Percentiles rank a stretch among this genome's conserved stretches.
These are phyloP conservation scores for Tauraco erythrolophus DNA, from an alignment of 2,113 vertebrate species.

Conservation along the genomic window DNA sequence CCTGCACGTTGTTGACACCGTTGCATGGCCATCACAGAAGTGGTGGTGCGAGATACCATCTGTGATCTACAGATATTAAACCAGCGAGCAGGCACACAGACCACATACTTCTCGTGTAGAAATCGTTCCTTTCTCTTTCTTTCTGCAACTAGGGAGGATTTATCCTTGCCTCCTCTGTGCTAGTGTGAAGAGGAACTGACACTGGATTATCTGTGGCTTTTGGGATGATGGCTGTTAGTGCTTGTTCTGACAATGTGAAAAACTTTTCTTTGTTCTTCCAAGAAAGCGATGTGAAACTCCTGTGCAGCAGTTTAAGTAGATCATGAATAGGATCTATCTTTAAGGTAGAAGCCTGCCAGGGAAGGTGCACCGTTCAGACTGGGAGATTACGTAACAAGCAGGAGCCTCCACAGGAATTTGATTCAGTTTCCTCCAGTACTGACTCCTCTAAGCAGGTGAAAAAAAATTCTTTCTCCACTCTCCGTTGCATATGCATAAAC, in stretches of 20 bases:
- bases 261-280: not conserved
- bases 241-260: not conserved
- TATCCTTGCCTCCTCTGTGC: not conserved
- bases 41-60: not conserved
- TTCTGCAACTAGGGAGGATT: not conserved
- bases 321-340: not conserved
- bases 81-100: not conserved
- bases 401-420: not conserved
- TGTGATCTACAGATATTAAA: not conserved
- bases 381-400: not conserved
- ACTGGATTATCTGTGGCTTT: not conserved
- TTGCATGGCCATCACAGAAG: not conserved
- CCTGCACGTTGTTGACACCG: not conserved
- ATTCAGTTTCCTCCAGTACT: conserved; percentile 1
- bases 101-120: not conserved
- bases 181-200: not conserved
- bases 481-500: conserved; percentile 67
- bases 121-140: not conserved
- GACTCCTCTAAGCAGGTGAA: conserved; percentile 26
- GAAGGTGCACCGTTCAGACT: not conserved
- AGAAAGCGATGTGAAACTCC: not conserved
- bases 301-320: not conserved
- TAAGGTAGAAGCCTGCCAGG: not conserved
- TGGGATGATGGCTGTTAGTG: not conserved
- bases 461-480: conserved; percentile 53